phyloP scores from a whole-genome alignment of 1,140 invertebrate genomes.

The Cataglyphis hispanica region DNA sequence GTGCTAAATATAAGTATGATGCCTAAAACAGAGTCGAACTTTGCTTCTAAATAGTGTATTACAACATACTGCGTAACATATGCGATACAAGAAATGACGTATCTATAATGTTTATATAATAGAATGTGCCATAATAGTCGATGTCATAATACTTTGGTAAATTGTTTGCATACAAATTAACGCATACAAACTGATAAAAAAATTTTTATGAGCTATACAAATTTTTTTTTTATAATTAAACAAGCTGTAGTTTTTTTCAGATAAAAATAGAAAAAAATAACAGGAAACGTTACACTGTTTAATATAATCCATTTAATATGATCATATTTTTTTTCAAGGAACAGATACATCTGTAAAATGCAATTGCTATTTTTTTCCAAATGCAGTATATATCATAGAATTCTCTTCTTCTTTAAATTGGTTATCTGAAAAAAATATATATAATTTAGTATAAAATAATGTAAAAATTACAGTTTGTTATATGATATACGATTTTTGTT shows the following conservation, averaged over 20 bases:
- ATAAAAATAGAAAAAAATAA: too few relatives aligned
- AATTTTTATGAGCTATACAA: background rate
- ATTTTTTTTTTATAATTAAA: too few relatives aligned
- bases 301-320: too few relatives aligned
- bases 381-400: too few relatives aligned
- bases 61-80: slow-evolving; percentile 47
- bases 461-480: background rate
- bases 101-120: slow-evolving; percentile 9
- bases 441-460: too few relatives aligned
- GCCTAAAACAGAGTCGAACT: slow-evolving; percentile 48
- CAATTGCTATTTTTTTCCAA: too few relatives aligned
- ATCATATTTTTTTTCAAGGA: too few relatives aligned
- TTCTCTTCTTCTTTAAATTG: too few relatives aligned
- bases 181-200: background rate
- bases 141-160: background rate
- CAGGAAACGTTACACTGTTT: too few relatives aligned
- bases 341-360: too few relatives aligned
- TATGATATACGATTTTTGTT: background rate
- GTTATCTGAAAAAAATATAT: too few relatives aligned
- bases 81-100: background rate
- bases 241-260: too few relatives aligned
- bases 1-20: slow-evolving; percentile 65
- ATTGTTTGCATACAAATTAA: slow-evolving; percentile 6
- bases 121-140: slow-evolving; percentile 1
- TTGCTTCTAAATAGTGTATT: slow-evolving; percentile 46